phyloP scores from a whole-genome alignment of 2,113 vertebrate species.

The Cnemophilus loriae region DNA sequence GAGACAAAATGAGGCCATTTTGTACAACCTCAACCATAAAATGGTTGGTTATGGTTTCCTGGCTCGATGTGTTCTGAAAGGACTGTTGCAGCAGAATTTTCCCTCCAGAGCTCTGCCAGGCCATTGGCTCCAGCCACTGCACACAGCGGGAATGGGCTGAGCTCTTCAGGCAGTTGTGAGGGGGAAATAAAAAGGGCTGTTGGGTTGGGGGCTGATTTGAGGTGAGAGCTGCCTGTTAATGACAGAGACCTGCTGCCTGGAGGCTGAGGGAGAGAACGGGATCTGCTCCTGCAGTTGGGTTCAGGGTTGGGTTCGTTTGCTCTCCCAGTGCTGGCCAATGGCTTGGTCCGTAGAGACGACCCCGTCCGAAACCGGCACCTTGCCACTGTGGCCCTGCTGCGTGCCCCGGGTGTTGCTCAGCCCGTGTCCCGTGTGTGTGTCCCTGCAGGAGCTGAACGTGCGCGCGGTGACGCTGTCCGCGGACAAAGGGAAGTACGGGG shows the following conservation, averaged over 20 bases:
- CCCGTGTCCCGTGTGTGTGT: background rate
- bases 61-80: background rate
- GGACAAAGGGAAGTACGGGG: constrained; percentile 89
- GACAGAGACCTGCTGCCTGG: too few relatives aligned
- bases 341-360: rapidly evolving
- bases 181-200: background rate
- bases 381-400: too few relatives aligned
- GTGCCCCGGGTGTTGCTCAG: too few relatives aligned
- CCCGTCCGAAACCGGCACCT: too few relatives aligned
- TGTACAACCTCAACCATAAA: background rate
- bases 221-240: background rate
- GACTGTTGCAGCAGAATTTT: background rate
- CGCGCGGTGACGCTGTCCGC: constrained; percentile 87
- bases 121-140: background rate
- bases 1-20: background rate
- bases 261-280: background rate
- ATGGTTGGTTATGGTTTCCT: background rate
- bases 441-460: constrained; percentile 88
- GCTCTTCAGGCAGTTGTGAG: background rate
- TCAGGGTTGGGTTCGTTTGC: background rate
- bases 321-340: background rate
- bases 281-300: background rate
- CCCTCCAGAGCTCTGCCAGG: background rate
- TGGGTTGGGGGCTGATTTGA: background rate
- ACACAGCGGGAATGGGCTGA: background rate